phyloP scores from a whole-genome alignment of 1,140 invertebrate genomes.

The Protaetia brevitarsis region DNA sequence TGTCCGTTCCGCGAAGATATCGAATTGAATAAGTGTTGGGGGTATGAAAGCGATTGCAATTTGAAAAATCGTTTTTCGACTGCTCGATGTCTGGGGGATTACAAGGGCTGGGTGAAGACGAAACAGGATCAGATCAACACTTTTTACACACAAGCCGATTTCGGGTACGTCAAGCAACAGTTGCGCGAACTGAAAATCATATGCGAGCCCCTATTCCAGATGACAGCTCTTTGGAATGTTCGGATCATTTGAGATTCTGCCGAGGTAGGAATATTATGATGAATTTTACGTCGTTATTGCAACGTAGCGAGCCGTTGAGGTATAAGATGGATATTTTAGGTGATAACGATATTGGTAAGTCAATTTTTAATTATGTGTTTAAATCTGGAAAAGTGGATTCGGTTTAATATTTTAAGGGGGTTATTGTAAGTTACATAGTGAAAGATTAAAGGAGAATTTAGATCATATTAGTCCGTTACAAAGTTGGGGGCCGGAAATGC shows the following conservation, averaged over 20 bases:
- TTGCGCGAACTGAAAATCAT: constrained; percentile 72
- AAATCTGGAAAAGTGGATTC: neutral
- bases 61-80: constrained; percentile 64
- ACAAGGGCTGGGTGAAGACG: constrained; percentile 78
- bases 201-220: constrained; percentile 76
- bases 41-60: constrained; percentile 78
- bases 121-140: constrained; percentile 79
- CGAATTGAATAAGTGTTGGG: constrained; percentile 70
- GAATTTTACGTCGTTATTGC: constrained; percentile 80
- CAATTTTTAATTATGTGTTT: constrained; percentile 17
- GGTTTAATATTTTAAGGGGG: constrained; percentile 50
- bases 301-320: constrained; percentile 70
- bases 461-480: constrained; percentile 92
- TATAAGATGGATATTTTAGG: constrained; percentile 93
- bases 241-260: constrained; percentile 87
- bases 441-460: constrained; percentile 65
- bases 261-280: constrained; percentile 86
- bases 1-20: constrained; percentile 67
- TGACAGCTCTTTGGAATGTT: constrained; percentile 87
- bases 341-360: constrained; percentile 75
- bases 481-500: constrained; percentile 94
- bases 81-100: constrained; percentile 75
- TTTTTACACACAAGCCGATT: constrained; percentile 92
- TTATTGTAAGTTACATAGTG: constrained; percentile 58
- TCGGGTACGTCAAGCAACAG: constrained; percentile 87